Percentiles rank a stretch among this genome's conserved stretches.
Conservation (phyloP, 1,140 invertebrate species). For the Drosophila murphyi region DNA sequence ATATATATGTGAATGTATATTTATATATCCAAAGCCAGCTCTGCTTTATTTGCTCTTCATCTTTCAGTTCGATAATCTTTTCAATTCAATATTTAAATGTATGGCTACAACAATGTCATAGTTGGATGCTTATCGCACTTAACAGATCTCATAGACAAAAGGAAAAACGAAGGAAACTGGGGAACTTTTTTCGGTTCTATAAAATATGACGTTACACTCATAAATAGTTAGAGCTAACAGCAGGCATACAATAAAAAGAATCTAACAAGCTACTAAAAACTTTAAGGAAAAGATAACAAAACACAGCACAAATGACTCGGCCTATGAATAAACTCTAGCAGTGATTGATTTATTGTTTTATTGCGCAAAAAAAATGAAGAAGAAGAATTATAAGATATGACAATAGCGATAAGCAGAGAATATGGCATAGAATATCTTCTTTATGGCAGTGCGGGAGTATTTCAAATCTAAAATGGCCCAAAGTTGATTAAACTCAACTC, state of each 20-base stretch:
- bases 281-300: conserved; percentile 66
- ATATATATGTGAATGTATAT: not conserved
- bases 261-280: conserved; percentile 75
- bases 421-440: conserved; percentile 31
- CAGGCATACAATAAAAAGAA: conserved; percentile 44
- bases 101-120: conserved; percentile 59
- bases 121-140: conserved; percentile 59
- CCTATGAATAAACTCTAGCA: conserved; percentile 48
- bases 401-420: conserved; percentile 66
- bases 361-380: conserved; percentile 53
- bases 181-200: conserved; percentile 18
- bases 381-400: conserved; percentile 55
- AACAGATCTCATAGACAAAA: conserved; percentile 60
- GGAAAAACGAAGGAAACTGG: not conserved
- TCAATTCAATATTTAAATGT: conserved; percentile 61
- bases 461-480: conserved; percentile 22
- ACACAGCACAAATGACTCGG: conserved; percentile 22
- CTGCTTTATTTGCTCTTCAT: conserved; percentile 51
- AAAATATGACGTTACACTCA: conserved; percentile 32
- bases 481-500: conserved; percentile 15
- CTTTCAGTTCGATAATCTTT: conserved; percentile 50
- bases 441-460: conserved; percentile 38
- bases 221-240: conserved; percentile 21
- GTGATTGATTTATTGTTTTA: conserved; percentile 82
- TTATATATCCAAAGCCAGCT: not conserved